These are phyloP conservation scores for Listronotus oregonensis DNA, from an alignment of 1,140 invertebrate genomes.

Conservation along the genomic window DNA sequence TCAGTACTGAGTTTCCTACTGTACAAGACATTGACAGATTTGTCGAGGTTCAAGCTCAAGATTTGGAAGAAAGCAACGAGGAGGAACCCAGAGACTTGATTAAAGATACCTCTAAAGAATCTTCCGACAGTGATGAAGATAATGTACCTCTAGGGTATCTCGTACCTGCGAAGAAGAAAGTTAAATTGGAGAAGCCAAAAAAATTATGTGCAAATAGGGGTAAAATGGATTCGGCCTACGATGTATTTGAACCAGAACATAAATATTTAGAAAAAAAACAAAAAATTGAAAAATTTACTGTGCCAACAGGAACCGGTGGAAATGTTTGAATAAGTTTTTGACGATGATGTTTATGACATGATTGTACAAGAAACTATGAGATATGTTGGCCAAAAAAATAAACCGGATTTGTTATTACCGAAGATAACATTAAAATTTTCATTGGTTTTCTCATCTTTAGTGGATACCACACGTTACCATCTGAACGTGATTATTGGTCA, in stretches of 20 bases:
- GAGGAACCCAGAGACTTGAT: neutral
- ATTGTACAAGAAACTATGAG: constrained; percentile 12
- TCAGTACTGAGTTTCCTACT: neutral
- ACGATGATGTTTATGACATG: constrained; percentile 13
- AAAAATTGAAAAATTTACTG: no score
- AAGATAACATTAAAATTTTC: constrained; percentile 31
- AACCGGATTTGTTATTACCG: constrained; percentile 6
- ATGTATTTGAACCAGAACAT: neutral
- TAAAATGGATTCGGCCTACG: neutral
- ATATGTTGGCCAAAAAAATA: constrained; percentile 26
- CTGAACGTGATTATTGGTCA: constrained; percentile 28
- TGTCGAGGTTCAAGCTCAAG: neutral
- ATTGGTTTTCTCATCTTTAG: constrained; percentile 34
- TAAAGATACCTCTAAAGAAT: neutral
- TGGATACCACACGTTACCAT: constrained; percentile 34
- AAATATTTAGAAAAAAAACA: no score
- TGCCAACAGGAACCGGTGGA: no score
- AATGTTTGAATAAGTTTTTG: no score
- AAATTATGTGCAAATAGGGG: neutral
- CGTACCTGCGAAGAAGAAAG: neutral
- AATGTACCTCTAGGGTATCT: neutral
- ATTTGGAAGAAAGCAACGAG: neutral
- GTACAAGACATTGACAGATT: neutral
- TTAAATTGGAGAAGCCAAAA: neutral
- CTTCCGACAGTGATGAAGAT: neutral